Evolutionary conservation across 2,888 invertebrate species (phyloP).

Genomic region (Cerceris rybyensis): DNA sequence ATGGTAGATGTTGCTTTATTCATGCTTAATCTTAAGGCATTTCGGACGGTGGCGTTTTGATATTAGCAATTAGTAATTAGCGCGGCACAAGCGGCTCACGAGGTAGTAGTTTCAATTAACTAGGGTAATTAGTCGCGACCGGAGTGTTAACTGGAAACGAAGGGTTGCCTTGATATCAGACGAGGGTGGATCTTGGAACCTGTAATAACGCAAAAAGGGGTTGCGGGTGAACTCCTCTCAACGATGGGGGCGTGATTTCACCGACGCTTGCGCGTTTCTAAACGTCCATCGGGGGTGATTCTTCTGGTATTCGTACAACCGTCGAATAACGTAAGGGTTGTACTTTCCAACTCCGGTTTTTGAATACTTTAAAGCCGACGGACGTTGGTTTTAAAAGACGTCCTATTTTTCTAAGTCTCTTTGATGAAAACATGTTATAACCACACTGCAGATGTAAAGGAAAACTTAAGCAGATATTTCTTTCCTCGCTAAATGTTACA

Average conservation of each 20-base stretch:
- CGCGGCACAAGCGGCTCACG: conserved; percentile 53
- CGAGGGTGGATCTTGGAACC: conserved; percentile 64
- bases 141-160: conserved; percentile 78
- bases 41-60: conserved; percentile 33
- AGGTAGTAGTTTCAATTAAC: conserved; percentile 75
- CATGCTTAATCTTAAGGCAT: conserved; percentile 26
- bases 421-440: too few species aligned
- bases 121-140: conserved; percentile 78
- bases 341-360: background rate
- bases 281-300: background rate
- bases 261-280: conserved; percentile 73
- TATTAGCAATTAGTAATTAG: conserved; percentile 71
- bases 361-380: background rate
- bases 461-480: too few species aligned
- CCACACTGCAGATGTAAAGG: too few species aligned
- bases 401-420: too few species aligned
- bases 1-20: conserved; percentile 17
- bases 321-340: background rate
- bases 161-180: conserved; percentile 71
- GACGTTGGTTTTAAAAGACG: too few species aligned
- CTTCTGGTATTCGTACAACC: background rate
- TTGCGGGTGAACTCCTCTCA: conserved; percentile 53
- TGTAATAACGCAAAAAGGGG: conserved; percentile 68
- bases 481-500: too few species aligned
- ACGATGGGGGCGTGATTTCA: conserved; percentile 74